phyloP scores from a whole-genome alignment of 2,797 vertebrate genomes.

The Eurystomus glaucurus region DNA sequence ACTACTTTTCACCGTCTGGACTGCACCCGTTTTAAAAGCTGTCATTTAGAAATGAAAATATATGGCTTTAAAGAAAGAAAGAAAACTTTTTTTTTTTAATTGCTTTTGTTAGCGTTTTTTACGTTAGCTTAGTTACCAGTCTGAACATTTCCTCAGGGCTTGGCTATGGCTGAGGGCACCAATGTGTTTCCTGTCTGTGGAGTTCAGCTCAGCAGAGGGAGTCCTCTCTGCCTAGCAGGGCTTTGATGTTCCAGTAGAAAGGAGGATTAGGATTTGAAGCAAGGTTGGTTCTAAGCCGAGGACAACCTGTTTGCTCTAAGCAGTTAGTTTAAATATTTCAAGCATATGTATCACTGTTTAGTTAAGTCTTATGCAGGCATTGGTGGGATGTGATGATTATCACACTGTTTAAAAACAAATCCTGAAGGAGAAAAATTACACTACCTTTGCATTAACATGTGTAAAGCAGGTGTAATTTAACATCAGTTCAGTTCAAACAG shows the following conservation, averaged over 20 bases:
- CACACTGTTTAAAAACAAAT: slow-evolving; percentile 26
- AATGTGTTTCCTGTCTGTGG: neutral
- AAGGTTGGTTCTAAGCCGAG: neutral
- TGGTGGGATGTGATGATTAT: slow-evolving; percentile 2
- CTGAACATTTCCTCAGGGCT: neutral
- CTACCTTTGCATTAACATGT: slow-evolving; percentile 7
- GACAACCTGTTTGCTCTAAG: neutral
- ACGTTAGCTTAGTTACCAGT: neutral
- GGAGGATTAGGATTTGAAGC: neutral
- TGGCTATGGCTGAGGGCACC: neutral
- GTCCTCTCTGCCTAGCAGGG: neutral
- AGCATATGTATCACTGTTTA: neutral
- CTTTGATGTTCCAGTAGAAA: neutral
- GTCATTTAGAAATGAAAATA: neutral
- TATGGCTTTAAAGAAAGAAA: neutral
- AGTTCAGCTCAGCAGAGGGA: neutral
- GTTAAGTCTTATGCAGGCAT: neutral
- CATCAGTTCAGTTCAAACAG: neutral
- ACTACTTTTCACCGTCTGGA: neutral
- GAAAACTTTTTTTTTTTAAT: neutral
- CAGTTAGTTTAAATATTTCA: neutral
- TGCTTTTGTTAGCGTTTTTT: neutral
- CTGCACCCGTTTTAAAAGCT: neutral
- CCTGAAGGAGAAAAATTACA: neutral
- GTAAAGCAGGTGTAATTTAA: slow-evolving; percentile 57